A percentile compares a stretch with the other conserved stretches of the same genome.
Conservation (phyloP, 2,888 invertebrate species). For the Aproaerema taeniolella region DNA sequence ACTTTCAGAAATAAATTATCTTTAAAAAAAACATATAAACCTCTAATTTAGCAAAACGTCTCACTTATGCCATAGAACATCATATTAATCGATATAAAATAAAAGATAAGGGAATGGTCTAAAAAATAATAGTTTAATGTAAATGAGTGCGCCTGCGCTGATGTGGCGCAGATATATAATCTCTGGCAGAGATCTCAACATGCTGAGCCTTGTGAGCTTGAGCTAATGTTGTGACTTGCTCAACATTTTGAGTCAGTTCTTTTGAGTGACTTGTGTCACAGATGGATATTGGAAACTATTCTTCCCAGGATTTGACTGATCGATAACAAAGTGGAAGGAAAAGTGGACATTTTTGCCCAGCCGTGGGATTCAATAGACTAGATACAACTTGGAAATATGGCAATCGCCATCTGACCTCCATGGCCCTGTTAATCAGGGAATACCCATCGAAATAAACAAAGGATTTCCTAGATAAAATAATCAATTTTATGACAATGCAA, state of each 20-base stretch:
- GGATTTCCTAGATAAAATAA: no score
- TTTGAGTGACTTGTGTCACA: not conserved
- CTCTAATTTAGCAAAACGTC: no score
- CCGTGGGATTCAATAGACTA: no score
- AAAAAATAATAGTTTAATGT: constrained; percentile 63
- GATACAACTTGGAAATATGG: no score
- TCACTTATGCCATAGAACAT: no score
- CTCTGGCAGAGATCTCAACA: constrained; percentile 14
- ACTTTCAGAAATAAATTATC: no score
- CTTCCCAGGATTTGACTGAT: not conserved
- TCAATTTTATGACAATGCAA: no score
- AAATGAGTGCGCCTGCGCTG: constrained; percentile 51
- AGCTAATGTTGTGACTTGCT: not conserved
- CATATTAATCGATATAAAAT: no score
- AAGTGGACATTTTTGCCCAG: not conserved
- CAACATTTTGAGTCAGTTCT: not conserved
- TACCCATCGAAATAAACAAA: no score
- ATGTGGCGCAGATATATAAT: constrained; percentile 39
- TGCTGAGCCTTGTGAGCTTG: constrained; percentile 1
- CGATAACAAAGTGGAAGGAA: not conserved
- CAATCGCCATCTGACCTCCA: no score
- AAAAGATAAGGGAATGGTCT: constrained; percentile 36
- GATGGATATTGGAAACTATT: not conserved
- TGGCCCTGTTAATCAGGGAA: no score
- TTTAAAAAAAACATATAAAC: no score